Base-by-base conservation (phyloP, 1,140 invertebrate species). In the honey bee (Apis mellifera) region DNA sequence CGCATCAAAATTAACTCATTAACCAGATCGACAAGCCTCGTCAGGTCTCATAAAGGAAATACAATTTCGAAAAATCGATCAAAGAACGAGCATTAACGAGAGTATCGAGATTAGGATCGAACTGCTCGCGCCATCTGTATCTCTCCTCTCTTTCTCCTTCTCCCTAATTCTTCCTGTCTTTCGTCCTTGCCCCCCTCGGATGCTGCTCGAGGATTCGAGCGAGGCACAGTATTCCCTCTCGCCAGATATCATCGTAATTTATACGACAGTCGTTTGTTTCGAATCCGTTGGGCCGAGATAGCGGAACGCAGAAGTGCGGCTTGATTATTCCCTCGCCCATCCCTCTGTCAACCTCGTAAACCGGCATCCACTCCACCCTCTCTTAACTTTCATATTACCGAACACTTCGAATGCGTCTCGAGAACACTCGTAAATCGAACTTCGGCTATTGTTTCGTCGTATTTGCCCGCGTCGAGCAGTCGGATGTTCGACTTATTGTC, bases 211-310 rank as follows among this genome's bases (percentile, higher is more conserved):
- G 59, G 69, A 78, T 74, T 74, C 77, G 73, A 77, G 77, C 70
- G 32, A 42, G 66, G 80, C 66, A 48, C 70, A 13, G 69, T 32
- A 42, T 77, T 78, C 68, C 70, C 68, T 13, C 50, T 42, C 50
- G 48, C 60, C 73, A 86, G 87, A 89, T 89, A 89, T 86, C 82
- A 82, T 86, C 87, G 87, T 89, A 89, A 89, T 89, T 89, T 89
- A 89, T 89, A 78, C 84, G 80, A 69, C 74, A 64, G 73, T 84
- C 84, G 77, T 89, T 89, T 88, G 86, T 84, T 86, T 88, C 81
- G 77, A 26, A 60, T 52, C 75, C n/a, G 80, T 84, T 59, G 60
- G 62, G 65, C 66, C 52, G 74, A 77, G 80, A 86, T 86, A 76
- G 62, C 57, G 48, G 52, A 66, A 54, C 68, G 59, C 55, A 68